Base-by-base conservation (phyloP, 2,888 invertebrate species). In the Drosophila incognita region DNA sequence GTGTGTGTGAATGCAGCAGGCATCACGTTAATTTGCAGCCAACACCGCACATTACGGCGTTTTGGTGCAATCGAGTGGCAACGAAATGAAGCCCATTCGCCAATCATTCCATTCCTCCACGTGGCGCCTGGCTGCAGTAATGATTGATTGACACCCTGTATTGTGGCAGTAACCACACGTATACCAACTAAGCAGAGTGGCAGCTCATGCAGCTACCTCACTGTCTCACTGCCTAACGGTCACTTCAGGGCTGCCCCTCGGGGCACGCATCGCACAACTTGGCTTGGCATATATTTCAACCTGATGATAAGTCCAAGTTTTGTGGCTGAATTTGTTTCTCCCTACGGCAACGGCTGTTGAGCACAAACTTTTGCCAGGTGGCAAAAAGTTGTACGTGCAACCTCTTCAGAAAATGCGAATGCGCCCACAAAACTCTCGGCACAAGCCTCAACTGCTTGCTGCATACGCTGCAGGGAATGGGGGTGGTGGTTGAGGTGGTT, bases 111-210 rank as follows among this genome's bases (percentile, higher is more conserved):
- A 27, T 29, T 11, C n/a, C 5, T 10, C 11, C 5, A 3, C 11
- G n/a, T 18, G 6, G 36, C 51, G 36, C 51, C 42, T n/a, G 7
- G 29, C 48, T 52, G 52, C 52, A 57, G 31, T 65, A 65, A 27
- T 83, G 87, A 80, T 83, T 83, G 87, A 83, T 83, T 79, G 84
- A 86, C 83, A 80, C 63, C 60, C 66, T 57, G 60, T 64, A 46
- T 56, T 63, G 76, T 67, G 66, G 74, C 51, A 24, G 36, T 42
- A 51, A 68, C 79, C 83, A 59, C 81, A 68, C 60, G 66, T 36
- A 65, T 49, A 58, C 42, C 40, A 61, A 60, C 13, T 46, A 46
- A 46, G 15, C 31, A 64, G 78, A 65, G 83, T 85, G 83, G 68
- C 75, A 69, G 69, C 67, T 56, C 10, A 27, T 49, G 49, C 49